A percentile compares a stretch with the other conserved stretches of the same genome.
Conservation (phyloP, 2,797 vertebrate genomes). For the Microctenopoma lineatum region DNA sequence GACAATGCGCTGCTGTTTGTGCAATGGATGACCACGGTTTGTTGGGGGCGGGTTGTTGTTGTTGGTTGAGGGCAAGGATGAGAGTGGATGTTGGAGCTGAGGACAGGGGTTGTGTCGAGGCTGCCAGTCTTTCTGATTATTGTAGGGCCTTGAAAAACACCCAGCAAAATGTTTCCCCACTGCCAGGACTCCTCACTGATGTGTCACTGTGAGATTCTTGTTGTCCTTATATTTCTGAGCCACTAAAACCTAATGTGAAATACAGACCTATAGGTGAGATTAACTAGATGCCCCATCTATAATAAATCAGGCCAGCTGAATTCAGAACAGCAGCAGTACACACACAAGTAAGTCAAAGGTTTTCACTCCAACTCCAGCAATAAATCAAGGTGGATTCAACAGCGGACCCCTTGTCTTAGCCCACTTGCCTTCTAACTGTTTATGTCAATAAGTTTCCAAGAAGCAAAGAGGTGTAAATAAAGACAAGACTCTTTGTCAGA, state of each 20-base stretch:
- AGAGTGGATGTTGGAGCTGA: slow-evolving; percentile 35
- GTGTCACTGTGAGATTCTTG: slow-evolving; percentile 13
- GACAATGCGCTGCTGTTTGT: slow-evolving; percentile 72
- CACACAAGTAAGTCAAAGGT: slow-evolving; percentile 24
- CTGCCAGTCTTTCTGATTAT: slow-evolving; percentile 66
- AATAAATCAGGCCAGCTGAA: slow-evolving; percentile 51
- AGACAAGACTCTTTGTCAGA: slow-evolving; percentile 40
- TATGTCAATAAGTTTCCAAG: slow-evolving; percentile 37
- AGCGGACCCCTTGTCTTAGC: slow-evolving; percentile 47
- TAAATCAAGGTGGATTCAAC: slow-evolving; percentile 45
- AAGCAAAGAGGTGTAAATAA: slow-evolving; percentile 49
- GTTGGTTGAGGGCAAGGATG: slow-evolving; percentile 41
- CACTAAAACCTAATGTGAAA: slow-evolving; percentile 27
- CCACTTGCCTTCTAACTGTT: slow-evolving; percentile 36
- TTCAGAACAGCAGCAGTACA: slow-evolving; percentile 35
- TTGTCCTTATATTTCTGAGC: slow-evolving; percentile 31
- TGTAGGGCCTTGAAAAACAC: slow-evolving; percentile 21
- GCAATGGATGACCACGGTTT: slow-evolving; percentile 53
- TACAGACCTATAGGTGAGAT: slow-evolving; percentile 20
- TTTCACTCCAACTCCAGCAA: slow-evolving; percentile 27
- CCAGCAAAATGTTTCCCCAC: slow-evolving; percentile 9
- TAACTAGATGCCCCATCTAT: slow-evolving; percentile 36
- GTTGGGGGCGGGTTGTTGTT: slow-evolving; percentile 51
- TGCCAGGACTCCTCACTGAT: neutral
- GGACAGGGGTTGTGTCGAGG: slow-evolving; percentile 57